phyloP scores from a whole-genome alignment of 2,113 vertebrate genomes.

The Girardinichthys multiradiatus region DNA sequence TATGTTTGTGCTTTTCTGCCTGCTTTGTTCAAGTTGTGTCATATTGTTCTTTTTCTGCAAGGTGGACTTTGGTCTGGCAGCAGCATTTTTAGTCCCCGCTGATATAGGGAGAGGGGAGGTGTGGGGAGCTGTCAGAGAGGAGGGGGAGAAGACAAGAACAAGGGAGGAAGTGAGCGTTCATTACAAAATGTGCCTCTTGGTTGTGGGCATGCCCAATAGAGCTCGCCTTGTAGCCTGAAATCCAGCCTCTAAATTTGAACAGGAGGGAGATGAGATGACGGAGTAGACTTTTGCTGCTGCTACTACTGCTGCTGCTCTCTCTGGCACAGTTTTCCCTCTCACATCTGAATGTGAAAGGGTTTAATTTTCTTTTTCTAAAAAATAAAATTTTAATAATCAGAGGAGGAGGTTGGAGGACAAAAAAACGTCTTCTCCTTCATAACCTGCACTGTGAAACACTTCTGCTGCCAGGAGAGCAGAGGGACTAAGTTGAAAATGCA shows the following conservation, averaged over 20 bases:
- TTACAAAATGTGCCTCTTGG: conserved; percentile 81
- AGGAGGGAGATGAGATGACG: conserved; percentile 76
- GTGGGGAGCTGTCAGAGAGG: conserved; percentile 28
- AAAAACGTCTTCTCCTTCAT: conserved; percentile 27
- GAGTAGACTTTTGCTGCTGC: conserved; percentile 80
- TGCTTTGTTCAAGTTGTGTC: conserved; percentile 5
- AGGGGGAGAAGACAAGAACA: conserved; percentile 65
- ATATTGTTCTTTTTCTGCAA: conserved; percentile 7
- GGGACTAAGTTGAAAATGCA: conserved; percentile 58
- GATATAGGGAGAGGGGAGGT: conserved; percentile 74
- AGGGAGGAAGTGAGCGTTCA: conserved; percentile 90
- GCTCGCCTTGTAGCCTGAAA: conserved; percentile 77
- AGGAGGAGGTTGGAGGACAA: conserved; percentile 18
- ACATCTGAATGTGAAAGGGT: conserved; percentile 44
- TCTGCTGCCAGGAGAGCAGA: conserved; percentile 45
- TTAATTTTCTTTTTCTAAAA: conserved; percentile 38
- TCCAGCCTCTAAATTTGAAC: conserved; percentile 86
- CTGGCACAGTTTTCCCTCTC: conserved; percentile 44
- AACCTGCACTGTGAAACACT: conserved; percentile 55
- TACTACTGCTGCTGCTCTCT: conserved; percentile 29
- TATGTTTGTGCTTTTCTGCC: too few species aligned
- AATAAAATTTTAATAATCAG: conserved; percentile 24
- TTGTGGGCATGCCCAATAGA: conserved; percentile 86
- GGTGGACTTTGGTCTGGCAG: conserved; percentile 83
- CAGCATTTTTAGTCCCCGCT: conserved; percentile 84